Base-by-base conservation (phyloP, 30 jellyfish, hydroid and myxozoan species). In the Aurelia coerulea region DNA sequence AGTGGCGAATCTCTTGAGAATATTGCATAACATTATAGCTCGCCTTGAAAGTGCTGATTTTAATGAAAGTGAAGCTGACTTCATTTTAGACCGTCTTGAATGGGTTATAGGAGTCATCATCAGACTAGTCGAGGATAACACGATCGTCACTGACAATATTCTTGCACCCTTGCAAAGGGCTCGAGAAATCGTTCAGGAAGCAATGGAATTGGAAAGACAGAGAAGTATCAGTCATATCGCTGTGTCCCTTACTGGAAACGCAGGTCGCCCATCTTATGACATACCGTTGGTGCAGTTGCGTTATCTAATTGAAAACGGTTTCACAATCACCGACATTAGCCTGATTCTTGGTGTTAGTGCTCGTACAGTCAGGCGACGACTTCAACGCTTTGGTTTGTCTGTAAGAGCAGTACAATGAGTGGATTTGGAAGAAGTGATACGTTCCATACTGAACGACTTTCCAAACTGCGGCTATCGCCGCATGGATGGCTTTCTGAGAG, bases 381-480 rank as follows among this genome's bases (percentile, higher is more conserved):
- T 58, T 12, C 67, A 58, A 12, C 29, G 29, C 4, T 67, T 31
- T 80, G 83, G 84, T 17, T 52, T 80, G 31, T 34, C 34, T 34
- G 52, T 23, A 37, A 18, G 29, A 17, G 29, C 65, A 59, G 67
- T 41, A 29, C 52, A 5, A 34, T 80, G 41, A 6, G 4, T 9
- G 9, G 23, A 1, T 31, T 37, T 80, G 70, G 85, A 80, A 50
- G 71, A 37, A 41, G 39, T 41, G 17, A 68, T 80, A 19, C 29
- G 56, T 8, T 16, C 18, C 13, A 64, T 63, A n/a, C 53, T 41
- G 19, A 0, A 1, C 29, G 46, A 11, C 32, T 80, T 80, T 42
- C 73, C 90, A 13, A 6, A 80, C 62, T 51, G 75, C 63, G 85
- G 86, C 37, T 80, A 29, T 66, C 83, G 73, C 13, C 35, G 90